phyloP scores from a whole-genome alignment of 2,797 vertebrate species.

The Denticeps clupeoides region DNA sequence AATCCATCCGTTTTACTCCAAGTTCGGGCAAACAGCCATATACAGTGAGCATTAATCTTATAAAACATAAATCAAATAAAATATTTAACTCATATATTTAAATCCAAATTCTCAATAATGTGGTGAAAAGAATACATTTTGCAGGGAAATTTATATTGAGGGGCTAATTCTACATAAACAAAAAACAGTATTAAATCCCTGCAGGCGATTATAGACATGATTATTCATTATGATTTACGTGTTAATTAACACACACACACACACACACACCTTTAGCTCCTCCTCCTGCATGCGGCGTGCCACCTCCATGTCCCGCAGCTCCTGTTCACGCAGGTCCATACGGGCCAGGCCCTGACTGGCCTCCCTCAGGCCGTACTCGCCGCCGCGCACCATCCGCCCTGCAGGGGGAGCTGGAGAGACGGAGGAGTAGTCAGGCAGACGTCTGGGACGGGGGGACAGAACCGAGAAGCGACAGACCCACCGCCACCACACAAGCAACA shows the following conservation, averaged over 20 bases:
- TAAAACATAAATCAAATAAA: too few relatives aligned
- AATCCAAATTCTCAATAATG: too few relatives aligned
- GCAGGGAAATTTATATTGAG: too few relatives aligned
- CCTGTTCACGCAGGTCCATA: slow-evolving; percentile 59
- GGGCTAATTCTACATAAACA: too few relatives aligned
- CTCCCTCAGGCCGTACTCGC: slow-evolving; percentile 52
- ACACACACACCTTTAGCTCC: slow-evolving; percentile 68
- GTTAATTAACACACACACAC: not conserved
- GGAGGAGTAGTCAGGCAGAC: not conserved
- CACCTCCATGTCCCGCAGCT: slow-evolving; percentile 79
- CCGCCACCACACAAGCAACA: too few relatives aligned
- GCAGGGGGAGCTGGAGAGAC: slow-evolving; percentile 3
- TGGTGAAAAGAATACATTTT: too few relatives aligned
- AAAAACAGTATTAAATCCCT: too few relatives aligned
- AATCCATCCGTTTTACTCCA: too few relatives aligned
- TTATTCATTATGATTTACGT: too few relatives aligned
- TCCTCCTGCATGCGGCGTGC: slow-evolving; percentile 84
- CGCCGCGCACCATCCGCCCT: slow-evolving; percentile 53
- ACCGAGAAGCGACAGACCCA: not conserved
- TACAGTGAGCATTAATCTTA: not conserved
- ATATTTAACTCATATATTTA: too few relatives aligned
- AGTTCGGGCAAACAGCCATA: too few relatives aligned
- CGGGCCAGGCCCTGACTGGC: slow-evolving; percentile 49
- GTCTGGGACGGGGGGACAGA: not conserved
- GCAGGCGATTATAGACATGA: too few relatives aligned